Evolutionary conservation across 1,140 invertebrate species (phyloP).

Genomic region (Triops cancriformis): DNA sequence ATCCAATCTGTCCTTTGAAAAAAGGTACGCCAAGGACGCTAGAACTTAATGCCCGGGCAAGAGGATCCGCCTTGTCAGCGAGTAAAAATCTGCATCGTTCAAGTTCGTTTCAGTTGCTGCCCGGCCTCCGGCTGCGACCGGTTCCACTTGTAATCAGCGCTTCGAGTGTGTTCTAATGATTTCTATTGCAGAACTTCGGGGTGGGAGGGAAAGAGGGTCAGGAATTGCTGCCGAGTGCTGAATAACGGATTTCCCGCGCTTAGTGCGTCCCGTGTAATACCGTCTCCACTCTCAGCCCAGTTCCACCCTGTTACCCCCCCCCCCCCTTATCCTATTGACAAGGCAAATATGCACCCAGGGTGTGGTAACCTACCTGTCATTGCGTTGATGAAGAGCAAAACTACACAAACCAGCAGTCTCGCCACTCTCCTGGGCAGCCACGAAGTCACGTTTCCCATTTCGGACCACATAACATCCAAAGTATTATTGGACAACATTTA

Average conservation of each 20-base stretch:
- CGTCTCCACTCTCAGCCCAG: too few species aligned
- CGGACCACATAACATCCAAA: background rate
- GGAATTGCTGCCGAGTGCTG: too few species aligned
- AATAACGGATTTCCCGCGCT: too few species aligned
- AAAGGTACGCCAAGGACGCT: too few species aligned
- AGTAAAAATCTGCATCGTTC: background rate
- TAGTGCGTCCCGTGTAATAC: too few species aligned
- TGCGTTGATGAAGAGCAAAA: slow-evolving; percentile 1
- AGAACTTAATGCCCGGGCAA: background rate
- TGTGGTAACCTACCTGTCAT: slow-evolving; percentile 6
- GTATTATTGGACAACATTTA: slow-evolving; percentile 3
- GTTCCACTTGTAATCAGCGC: background rate
- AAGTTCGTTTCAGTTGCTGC: background rate
- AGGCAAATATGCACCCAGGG: background rate
- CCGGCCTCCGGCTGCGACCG: background rate
- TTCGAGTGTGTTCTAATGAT: background rate
- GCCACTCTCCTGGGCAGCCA: background rate
- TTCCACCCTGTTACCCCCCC: background rate
- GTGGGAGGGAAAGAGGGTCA: background rate
- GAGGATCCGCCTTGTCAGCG: background rate
- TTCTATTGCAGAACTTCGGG: background rate
- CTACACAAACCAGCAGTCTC: background rate
- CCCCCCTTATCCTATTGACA: background rate
- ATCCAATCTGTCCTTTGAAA: too few species aligned
- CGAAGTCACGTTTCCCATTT: background rate